phyloP scores from a whole-genome alignment of 2,797 vertebrate genomes.

The Gobionotothen gibberifrons region DNA sequence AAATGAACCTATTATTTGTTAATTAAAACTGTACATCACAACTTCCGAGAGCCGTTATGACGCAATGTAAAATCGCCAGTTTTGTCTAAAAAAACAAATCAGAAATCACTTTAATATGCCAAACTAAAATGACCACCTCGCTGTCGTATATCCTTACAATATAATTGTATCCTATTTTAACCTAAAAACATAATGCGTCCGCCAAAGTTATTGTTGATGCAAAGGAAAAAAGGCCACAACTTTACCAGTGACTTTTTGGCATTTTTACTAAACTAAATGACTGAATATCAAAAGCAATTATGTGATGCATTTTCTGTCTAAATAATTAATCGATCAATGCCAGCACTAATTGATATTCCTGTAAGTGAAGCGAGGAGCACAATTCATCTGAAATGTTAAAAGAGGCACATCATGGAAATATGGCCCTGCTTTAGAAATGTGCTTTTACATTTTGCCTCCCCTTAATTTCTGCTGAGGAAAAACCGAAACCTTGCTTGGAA shows the following conservation, averaged over 20 bases:
- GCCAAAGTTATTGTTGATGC: too few species aligned
- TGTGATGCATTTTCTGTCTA: not conserved
- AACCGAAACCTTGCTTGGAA: slow-evolving; percentile 56
- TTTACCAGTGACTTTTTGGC: not conserved
- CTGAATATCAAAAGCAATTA: too few species aligned
- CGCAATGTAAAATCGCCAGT: not conserved
- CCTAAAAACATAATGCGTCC: too few species aligned
- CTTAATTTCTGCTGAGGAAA: slow-evolving; percentile 57
- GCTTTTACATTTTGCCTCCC: slow-evolving; percentile 49
- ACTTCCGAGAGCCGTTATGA: not conserved
- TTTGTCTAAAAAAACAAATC: not conserved
- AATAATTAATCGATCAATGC: not conserved
- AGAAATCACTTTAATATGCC: too few species aligned
- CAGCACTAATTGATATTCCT: slow-evolving; percentile 3
- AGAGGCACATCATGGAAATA: slow-evolving; percentile 22
- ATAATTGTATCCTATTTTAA: too few species aligned
- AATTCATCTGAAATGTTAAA: slow-evolving; percentile 4
- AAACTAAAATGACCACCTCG: too few species aligned
- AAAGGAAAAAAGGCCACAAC: not conserved
- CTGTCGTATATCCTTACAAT: too few species aligned
- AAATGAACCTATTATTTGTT: not conserved
- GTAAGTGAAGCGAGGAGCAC: not conserved
- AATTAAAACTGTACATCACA: not conserved
- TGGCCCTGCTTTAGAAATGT: slow-evolving; percentile 32
- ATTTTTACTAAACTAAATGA: not conserved